Evolutionary conservation across 2,113 vertebrate species (phyloP).

Genomic region (Camarhynchus parvulus): DNA sequence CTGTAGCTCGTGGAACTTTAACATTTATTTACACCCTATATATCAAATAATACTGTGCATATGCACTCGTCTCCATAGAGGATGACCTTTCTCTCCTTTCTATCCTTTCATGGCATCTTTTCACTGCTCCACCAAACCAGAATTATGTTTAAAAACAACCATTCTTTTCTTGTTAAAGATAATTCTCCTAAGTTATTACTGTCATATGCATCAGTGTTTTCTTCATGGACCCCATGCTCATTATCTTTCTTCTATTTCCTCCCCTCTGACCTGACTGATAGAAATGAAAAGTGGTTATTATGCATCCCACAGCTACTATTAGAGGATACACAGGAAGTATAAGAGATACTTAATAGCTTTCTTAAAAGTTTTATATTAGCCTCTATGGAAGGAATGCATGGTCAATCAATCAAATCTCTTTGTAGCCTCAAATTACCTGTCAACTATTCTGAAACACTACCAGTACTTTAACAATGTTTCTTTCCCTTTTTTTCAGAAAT

Average conservation of each 20-base stretch:
- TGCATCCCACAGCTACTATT: neutral
- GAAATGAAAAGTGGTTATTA: neutral
- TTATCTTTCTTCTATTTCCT: neutral
- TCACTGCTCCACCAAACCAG: neutral
- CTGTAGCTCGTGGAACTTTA: neutral
- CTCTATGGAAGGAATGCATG: neutral
- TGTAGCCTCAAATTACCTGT: neutral
- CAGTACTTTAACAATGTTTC: neutral
- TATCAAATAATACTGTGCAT: neutral
- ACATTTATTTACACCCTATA: neutral
- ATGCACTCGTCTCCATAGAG: neutral
- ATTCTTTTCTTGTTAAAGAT: neutral
- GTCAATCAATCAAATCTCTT: constrained; percentile 22
- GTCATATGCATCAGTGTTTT: neutral
- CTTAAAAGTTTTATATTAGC: neutral
- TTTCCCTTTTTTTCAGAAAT: neutral
- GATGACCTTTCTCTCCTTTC: neutral
- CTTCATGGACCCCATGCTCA: neutral
- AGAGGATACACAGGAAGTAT: neutral
- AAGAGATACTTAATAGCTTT: constrained; percentile 5
- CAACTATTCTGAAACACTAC: neutral
- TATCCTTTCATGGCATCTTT: neutral
- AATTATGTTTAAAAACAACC: neutral
- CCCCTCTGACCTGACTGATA: neutral
- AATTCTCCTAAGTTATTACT: neutral